Conservation (phyloP, 2,797 vertebrate species). For the Ciconia nigra region DNA sequence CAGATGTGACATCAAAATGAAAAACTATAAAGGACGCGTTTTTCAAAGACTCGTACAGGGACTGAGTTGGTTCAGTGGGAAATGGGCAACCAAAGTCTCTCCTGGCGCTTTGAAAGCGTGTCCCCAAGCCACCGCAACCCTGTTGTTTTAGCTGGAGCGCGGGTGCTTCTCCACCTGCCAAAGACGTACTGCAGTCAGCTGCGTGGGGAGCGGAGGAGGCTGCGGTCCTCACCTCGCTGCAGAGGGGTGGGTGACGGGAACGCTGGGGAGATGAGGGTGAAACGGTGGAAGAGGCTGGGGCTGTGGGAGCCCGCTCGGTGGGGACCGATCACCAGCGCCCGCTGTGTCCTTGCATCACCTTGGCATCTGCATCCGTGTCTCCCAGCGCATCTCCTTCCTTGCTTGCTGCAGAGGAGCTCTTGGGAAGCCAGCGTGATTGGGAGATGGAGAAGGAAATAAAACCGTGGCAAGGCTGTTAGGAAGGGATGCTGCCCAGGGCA, state of each 20-base stretch:
- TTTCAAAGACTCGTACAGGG: slow-evolving; percentile 24
- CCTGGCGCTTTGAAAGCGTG: neutral
- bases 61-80: slow-evolving; percentile 32
- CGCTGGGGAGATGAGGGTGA: neutral
- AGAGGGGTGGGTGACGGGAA: neutral
- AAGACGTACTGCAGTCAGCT: fast-evolving
- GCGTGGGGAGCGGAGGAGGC: neutral
- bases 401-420: neutral
- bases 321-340: neutral
- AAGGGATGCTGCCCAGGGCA: neutral
- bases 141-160: neutral
- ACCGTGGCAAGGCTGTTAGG: fast-evolving
- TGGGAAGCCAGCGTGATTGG: neutral
- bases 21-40: slow-evolving; percentile 60
- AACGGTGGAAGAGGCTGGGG: neutral
- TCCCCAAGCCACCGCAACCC: neutral
- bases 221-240: fast-evolving
- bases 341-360: neutral
- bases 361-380: neutral
- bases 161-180: neutral
- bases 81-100: neutral
- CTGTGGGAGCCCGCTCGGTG: neutral
- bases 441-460: neutral
- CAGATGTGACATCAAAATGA: slow-evolving; percentile 68
- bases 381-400: neutral